A percentile compares a stretch with the other conserved stretches of the same genome.
Conservation (phyloP, 2,888 invertebrate species). For the Lycocerus yunnanus region DNA sequence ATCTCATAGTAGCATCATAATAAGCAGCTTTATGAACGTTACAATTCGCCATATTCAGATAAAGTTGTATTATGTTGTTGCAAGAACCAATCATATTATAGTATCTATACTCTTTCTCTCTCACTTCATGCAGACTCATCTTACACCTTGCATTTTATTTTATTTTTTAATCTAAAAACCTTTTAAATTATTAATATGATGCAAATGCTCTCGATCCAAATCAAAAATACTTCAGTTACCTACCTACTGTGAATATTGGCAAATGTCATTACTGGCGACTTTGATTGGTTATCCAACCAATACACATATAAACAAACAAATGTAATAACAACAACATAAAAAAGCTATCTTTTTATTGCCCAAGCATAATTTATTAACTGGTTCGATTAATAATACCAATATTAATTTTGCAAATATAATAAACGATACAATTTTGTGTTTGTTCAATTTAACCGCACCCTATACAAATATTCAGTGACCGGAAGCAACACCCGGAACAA, state of each 20-base stretch:
- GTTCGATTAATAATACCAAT: background rate
- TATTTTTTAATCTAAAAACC: no score
- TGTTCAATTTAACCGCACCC: slow-evolving; percentile 14
- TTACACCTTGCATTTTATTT: no score
- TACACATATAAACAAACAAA: background rate
- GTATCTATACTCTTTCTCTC: no score
- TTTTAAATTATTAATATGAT: no score
- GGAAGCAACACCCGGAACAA: slow-evolving; percentile 28
- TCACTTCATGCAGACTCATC: no score
- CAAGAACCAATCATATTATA: no score
- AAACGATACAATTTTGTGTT: background rate
- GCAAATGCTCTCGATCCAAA: no score
- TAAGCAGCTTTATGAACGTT: no score
- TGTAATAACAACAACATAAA: background rate
- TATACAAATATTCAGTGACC: slow-evolving; percentile 13
- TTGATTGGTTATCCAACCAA: background rate
- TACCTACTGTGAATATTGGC: background rate
- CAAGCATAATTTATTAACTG: background rate
- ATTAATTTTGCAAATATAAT: background rate
- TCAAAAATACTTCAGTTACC: no score
- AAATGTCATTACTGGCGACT: background rate
- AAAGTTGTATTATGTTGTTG: no score
- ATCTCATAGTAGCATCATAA: no score
- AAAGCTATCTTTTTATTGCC: background rate
- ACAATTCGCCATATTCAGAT: no score